Base-by-base conservation (phyloP, 2,888 invertebrate species). In the Polydrusus pterygomalis region DNA sequence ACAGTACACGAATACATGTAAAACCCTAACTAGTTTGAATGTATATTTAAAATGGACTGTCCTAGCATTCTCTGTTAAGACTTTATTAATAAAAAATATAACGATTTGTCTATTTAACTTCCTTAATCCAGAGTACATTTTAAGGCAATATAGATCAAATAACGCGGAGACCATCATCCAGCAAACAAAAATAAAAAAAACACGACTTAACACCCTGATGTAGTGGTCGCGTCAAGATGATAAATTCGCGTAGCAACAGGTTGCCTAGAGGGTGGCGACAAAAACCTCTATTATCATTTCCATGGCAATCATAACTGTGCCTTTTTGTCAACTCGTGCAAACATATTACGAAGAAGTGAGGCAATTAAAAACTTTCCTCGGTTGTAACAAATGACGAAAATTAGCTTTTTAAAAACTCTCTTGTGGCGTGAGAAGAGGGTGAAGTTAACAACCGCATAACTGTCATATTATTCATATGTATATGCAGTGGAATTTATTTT, bases 171-270 rank as follows among this genome's bases (percentile, higher is more conserved):
- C 72, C 76, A 47, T 45, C 74, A 30, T 45, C 74, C 30, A 63
- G 43, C 64, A 38, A 49, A 56, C 72, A 67, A 64, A 72, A 76
- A 76, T 72, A 69, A 72, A 72, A 76, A 72, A 76, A 69, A 5
- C 54, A 25, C 56, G 54, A 51, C 67, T 64, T 69, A 54, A 71
- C 64, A 54, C 62, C 68, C 49, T 74, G 73, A 77, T 77, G 63
- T 65, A 77, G 70, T 74, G 74, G 49, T 68, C 18, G 74, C 45
- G 77, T 74, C 77, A 80, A 74, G 74, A 77, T 77, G 77, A 83
- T 82, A 83, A 83, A 83, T 83, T 81, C 77, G 74, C 20, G 60
- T 67, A 51, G 81, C 83, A 83, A 83, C 83, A 83, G 82, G 83
- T 83, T 80, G 82, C 76, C 72, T 70, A 77, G 74, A 76, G 25